Percentiles rank a stretch among this genome's conserved stretches.
Evolutionary conservation across 1,140 invertebrate species (phyloP).

Genomic region (Listronotus oregonensis): DNA sequence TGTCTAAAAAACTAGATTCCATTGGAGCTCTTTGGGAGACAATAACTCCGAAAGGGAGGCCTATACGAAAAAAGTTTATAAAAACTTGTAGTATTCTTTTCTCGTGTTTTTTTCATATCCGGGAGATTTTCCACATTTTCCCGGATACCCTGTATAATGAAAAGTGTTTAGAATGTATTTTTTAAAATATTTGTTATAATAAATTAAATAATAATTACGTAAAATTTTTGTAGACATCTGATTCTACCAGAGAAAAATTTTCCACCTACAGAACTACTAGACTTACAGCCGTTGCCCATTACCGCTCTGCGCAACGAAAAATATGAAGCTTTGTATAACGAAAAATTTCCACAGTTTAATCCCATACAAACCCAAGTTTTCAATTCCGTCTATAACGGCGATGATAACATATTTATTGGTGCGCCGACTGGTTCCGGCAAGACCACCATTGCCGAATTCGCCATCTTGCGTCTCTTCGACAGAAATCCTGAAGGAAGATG

Average conservation of each 20-base stretch:
- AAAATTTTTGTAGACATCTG: slow-evolving; percentile 71
- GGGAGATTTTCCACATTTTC: too few relatives aligned
- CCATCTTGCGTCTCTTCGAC: slow-evolving; percentile 86
- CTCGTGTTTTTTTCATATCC: too few relatives aligned
- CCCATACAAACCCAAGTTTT: slow-evolving; percentile 99
- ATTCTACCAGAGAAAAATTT: slow-evolving; percentile 98
- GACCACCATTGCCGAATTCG: slow-evolving; percentile 96
- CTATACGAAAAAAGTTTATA: too few relatives aligned
- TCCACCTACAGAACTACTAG: slow-evolving; percentile 96
- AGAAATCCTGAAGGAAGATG: slow-evolving; percentile 75
- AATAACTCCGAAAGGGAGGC: too few relatives aligned
- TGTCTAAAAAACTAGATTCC: too few relatives aligned
- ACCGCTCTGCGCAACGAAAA: slow-evolving; percentile 81
- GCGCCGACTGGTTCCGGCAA: slow-evolving; percentile 98
- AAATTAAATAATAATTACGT: too few relatives aligned
- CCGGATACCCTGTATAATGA: too few relatives aligned
- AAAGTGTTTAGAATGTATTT: too few relatives aligned
- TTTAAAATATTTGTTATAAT: background rate
- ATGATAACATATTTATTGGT: slow-evolving; percentile 98
- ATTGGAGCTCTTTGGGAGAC: too few relatives aligned
- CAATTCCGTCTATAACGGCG: slow-evolving; percentile 97
- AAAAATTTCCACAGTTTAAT: slow-evolving; percentile 94
- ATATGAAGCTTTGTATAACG: slow-evolving; percentile 85
- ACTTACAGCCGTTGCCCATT: slow-evolving; percentile 93
- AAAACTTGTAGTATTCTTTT: too few relatives aligned